A percentile compares a stretch with the other conserved stretches of the same genome.
Conservation (phyloP, 2,113 vertebrate genomes). For the Orientallactaga bullata region DNA sequence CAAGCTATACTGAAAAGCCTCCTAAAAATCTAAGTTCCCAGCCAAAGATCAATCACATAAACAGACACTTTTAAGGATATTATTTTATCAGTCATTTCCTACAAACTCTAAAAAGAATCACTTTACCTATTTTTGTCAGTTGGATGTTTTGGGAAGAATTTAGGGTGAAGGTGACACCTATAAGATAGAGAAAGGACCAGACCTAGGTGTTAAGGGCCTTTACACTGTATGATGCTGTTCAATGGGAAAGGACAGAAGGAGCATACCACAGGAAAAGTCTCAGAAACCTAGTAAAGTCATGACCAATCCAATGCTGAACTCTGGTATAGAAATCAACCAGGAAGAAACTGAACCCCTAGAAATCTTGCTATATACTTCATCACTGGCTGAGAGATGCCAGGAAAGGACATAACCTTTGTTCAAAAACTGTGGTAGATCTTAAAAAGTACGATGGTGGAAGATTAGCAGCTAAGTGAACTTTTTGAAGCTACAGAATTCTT, state of each 20-base stretch:
- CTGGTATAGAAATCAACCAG: neutral
- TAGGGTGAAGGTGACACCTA: slow-evolving; percentile 44
- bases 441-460: neutral
- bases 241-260: no score
- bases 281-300: slow-evolving; percentile 1
- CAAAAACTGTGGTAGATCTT: neutral
- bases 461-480: neutral
- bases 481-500: neutral
- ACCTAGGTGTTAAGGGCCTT: neutral
- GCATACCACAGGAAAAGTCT: neutral
- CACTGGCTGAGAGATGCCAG: neutral
- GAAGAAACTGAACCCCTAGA: neutral
- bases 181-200: neutral
- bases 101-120: slow-evolving; percentile 18
- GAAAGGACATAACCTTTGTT: neutral
- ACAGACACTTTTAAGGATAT: neutral
- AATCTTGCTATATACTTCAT: neutral
- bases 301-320: neutral
- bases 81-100: neutral
- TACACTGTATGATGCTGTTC: neutral
- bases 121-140: slow-evolving; percentile 17
- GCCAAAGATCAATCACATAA: neutral
- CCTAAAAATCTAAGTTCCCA: slow-evolving; percentile 43
- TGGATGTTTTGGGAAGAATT: neutral
- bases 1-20: neutral